Base-by-base conservation (phyloP, 1,140 invertebrate genomes). In the Pseudomyrmex concolor region DNA sequence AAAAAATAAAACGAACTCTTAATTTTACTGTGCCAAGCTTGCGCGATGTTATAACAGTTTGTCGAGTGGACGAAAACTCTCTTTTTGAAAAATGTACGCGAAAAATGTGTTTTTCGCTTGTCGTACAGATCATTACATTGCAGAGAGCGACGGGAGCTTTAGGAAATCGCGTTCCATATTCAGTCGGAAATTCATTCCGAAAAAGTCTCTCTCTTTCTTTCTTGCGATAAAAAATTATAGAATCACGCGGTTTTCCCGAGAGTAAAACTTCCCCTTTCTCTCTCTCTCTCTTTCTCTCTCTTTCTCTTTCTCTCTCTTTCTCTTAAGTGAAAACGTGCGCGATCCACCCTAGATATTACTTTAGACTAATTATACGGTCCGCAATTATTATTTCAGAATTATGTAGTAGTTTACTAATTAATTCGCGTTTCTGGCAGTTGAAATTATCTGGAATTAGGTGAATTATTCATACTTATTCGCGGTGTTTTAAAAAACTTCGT, bases 161-260 rank as follows among this genome's bases (percentile, higher is more conserved):
- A 70, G 64, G 54, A 78, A 78, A 78, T 78, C 76, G 43, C 64
- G 76, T 59, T 78, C 19, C 12, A 77, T 54, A 59, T 70, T 70
- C 34, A 34, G 64, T 78, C 76, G 19, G 76, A 68, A 78, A 78
- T 70, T 78, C 62, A 70, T 70, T 59, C 34, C 19, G 34, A 78
- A 78, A 68, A 51, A 78, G 15, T 57, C 63, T 55, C 5, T 34
- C 5, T 34, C 34, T 34, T 1, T 34, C 5, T 34, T 7, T 34
- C 34, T 34, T 13, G 19, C 51, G 54, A 78, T 59, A 43, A 70
- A 50, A 70, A 78, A 78, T 78, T 78, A 57, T 48, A 43, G 64
- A 70, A 78, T 78, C 19, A 34, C 66, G 43, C 43, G 50, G 43
- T 45, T 68, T 57, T 48, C 13, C 15, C 45, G 43, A n/a, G 76